Base-by-base conservation (phyloP, 1,140 invertebrate species). In the fruit fly (Drosophila melanogaster) region DNA sequence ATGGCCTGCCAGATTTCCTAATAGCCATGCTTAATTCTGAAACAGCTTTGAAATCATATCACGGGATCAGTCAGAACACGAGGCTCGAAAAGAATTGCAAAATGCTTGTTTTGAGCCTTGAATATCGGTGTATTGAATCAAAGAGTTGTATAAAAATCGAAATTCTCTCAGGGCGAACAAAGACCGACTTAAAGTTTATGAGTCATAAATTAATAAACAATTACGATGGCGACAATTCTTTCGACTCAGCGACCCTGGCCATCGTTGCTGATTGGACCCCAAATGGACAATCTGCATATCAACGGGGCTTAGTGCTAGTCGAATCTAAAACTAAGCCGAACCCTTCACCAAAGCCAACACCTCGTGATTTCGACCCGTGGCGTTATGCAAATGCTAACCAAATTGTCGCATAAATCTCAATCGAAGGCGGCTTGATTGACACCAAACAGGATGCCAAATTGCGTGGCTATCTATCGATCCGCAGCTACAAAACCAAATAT, bases 1-100 rank as follows among this genome's bases (percentile, higher is more conserved):
- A 83, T 70, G 71, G 84, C 76, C 76, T 79, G 79, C 71, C 83
- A 83, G 66, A 79, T 79, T 87, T 79, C 65, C 77, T 77, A 77
- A 86, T 86, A 76, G 78, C 75, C 78, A 72, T 69, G 77, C 78
- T 79, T 86, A 86, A 87, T 86, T 58, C 65, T 46, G 43, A 24
- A 33, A 11, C 35, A 15, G 22, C 51, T 22, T 17, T 12, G 17
- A 17, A 44, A 69, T 70, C 43, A 74, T 5, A 55, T 62, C 50
- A 17, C 43, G 15, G 73, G 50, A 74, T 74, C 58, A 51, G 19
- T 24, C 44, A 65, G 56, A 61, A 62, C 50, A 56, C 44, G 35
- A 50, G 43, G 50, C 57, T 58, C 41, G 53, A 57, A 70, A 40
- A 70, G 67, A 70, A 71, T 70, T 70, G 67, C 67, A 57, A 71